Conservation (phyloP, 92 coral and sea anemone genomes). For the Heteractis magnifica region DNA sequence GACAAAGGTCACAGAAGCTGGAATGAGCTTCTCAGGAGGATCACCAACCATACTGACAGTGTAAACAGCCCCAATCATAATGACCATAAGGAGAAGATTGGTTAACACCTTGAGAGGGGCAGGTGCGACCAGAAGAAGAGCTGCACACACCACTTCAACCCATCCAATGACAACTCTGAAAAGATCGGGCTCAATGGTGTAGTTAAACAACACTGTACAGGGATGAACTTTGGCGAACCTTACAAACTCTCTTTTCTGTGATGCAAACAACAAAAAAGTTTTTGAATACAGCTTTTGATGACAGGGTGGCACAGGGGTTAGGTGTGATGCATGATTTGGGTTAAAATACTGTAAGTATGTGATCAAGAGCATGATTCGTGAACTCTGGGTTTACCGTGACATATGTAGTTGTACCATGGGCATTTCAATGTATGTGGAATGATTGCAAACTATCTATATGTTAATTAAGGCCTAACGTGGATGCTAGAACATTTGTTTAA, state of each 20-base stretch:
- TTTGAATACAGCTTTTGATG: not conserved
- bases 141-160: conserved; percentile 57
- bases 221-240: conserved; percentile 64
- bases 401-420: no score
- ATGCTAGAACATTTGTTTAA: no score
- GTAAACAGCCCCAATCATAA: conserved; percentile 61
- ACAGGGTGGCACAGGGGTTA: no score
- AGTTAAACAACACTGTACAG: conserved; percentile 53
- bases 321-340: no score
- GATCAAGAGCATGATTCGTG: not conserved
- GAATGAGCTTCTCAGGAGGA: conserved; percentile 32
- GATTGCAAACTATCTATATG: no score
- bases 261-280: not conserved
- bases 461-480: no score
- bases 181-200: conserved; percentile 42
- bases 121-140: conserved; percentile 56
- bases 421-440: no score
- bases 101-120: conserved; percentile 48
- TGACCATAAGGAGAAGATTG: conserved; percentile 37
- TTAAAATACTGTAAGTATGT: no score
- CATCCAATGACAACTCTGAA: conserved; percentile 54
- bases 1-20: conserved; percentile 35
- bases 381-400: no score
- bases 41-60: conserved; percentile 42
- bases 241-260: conserved; percentile 60